Percentiles rank a stretch among this genome's conserved stretches.
Conservation (phyloP, 2,888 invertebrate species). For the Lottia gigantea region DNA sequence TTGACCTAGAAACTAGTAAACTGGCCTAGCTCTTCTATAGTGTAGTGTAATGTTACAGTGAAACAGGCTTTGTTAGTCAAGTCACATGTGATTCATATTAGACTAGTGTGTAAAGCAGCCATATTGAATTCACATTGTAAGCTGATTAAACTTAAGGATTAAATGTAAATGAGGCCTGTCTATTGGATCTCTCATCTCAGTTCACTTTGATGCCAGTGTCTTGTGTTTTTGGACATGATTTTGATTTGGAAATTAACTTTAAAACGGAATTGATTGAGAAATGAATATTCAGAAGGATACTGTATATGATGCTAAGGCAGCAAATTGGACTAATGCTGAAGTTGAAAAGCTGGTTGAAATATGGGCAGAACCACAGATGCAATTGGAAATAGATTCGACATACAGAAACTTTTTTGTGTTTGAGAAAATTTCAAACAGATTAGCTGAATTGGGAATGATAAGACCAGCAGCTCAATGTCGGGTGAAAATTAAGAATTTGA, state of each 20-base stretch:
- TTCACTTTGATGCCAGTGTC: no score
- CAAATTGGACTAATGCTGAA: neutral
- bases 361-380: neutral
- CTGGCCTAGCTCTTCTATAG: neutral
- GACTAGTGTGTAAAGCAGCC: no score
- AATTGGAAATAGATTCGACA: neutral
- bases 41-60: no score
- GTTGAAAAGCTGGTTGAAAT: neutral
- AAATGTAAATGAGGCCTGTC: no score
- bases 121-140: no score
- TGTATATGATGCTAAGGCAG: neutral
- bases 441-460: neutral
- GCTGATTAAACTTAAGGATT: no score
- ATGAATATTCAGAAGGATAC: neutral
- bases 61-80: no score
- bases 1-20: neutral
- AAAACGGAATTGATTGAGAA: neutral
- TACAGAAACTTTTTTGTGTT: constrained; percentile 7
- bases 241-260: no score
- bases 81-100: no score
- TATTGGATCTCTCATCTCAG: no score
- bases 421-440: neutral
- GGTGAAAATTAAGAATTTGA: constrained; percentile 6
- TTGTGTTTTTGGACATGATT: no score
- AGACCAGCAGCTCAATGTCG: neutral